A percentile compares a stretch with the other conserved stretches of the same genome.
These are phyloP conservation scores for Paramisgurnus dabryanus DNA, from an alignment of 2,113 vertebrate genomes.

Conservation along the genomic window DNA sequence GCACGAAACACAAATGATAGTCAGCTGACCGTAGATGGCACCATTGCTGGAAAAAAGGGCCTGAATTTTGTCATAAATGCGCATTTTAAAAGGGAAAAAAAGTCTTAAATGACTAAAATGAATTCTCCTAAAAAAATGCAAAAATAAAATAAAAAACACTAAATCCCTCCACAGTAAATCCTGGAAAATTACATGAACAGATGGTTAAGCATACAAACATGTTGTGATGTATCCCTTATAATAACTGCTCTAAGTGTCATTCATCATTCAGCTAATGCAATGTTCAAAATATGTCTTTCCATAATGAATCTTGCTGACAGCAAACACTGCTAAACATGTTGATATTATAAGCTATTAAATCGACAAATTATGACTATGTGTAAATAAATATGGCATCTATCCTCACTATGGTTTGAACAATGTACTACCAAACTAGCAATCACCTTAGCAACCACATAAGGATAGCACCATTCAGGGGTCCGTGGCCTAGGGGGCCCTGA, in stretches of 20 bases:
- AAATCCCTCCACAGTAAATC: background rate
- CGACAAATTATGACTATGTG: background rate
- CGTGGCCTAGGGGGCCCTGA: no score
- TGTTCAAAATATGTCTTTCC: no score
- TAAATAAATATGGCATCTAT: background rate
- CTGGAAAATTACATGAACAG: slow-evolving; percentile 30
- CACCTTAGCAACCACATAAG: no score
- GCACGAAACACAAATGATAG: slow-evolving; percentile 19
- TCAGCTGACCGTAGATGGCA: slow-evolving; percentile 21
- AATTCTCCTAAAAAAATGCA: slow-evolving; percentile 1
- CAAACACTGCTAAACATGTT: background rate
- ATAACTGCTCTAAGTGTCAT: background rate
- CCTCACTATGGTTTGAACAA: no score
- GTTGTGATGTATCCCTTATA: background rate
- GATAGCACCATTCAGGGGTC: no score
- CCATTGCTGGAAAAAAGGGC: slow-evolving; percentile 10
- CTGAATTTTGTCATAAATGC: slow-evolving; percentile 22
- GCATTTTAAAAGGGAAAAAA: slow-evolving; percentile 36
- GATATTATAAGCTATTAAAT: background rate
- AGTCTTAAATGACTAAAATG: slow-evolving; percentile 35
- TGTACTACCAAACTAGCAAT: no score
- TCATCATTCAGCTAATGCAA: no score
- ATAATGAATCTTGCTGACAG: no score
- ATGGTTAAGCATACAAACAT: slow-evolving; percentile 13
- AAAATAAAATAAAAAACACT: background rate